A percentile compares a stretch with the other conserved stretches of the same genome.
phyloP scores from a whole-genome alignment of 2,888 invertebrate genomes.

The Tetanocera ferruginea region DNA sequence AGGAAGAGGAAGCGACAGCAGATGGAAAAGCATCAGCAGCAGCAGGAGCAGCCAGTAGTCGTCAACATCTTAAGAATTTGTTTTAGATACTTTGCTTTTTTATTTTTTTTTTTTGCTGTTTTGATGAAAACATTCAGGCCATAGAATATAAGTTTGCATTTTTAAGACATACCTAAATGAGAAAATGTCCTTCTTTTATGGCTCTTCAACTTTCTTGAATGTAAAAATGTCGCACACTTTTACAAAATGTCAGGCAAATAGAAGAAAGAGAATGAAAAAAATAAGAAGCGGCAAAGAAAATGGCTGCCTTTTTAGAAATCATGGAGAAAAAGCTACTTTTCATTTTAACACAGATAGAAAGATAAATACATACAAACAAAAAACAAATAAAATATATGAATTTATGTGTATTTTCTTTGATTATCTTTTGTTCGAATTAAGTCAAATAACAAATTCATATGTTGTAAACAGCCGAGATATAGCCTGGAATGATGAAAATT shows the following conservation, averaged over 20 bases:
- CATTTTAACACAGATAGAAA: not conserved
- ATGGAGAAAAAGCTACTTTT: slow-evolving; percentile 8
- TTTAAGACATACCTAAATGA: not conserved
- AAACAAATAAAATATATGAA: not conserved
- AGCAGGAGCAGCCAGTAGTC: not conserved
- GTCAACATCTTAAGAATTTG: slow-evolving; percentile 6
- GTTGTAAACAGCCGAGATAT: not conserved
- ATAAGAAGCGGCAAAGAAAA: not conserved
- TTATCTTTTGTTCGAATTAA: slow-evolving; percentile 3
- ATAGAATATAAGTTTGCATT: not conserved
- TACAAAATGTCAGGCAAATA: slow-evolving; percentile 25
- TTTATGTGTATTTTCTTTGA: not conserved
- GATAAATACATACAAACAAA: not conserved
- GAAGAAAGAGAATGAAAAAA: slow-evolving; percentile 31
- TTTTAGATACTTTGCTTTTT: too few relatives aligned
- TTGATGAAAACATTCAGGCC: not conserved
- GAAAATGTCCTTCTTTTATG: not conserved
- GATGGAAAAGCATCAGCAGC: slow-evolving; percentile 8
- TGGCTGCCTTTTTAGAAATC: not conserved
- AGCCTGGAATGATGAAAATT: not conserved
- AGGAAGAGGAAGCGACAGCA: not conserved
- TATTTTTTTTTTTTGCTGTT: too few relatives aligned
- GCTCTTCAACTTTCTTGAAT: too few relatives aligned
- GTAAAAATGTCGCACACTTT: not conserved
- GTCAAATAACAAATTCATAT: slow-evolving; percentile 1